phyloP scores from a whole-genome alignment of 2,888 invertebrate species.

The Agonopterix subpropinquella region DNA sequence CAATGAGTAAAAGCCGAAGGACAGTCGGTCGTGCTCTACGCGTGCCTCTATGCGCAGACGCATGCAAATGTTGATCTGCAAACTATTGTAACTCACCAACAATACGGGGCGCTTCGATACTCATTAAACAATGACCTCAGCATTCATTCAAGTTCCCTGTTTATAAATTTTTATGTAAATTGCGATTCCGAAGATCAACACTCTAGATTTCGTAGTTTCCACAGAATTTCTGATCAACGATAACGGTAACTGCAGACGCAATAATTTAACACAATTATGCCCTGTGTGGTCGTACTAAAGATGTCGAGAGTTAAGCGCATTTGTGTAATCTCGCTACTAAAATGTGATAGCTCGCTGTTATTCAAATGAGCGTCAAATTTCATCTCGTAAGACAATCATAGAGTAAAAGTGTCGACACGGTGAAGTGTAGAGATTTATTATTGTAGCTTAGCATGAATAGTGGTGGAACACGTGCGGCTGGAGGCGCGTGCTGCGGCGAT shows the following conservation, averaged over 20 bases:
- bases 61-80: conserved; percentile 51
- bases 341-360: conserved; percentile 51
- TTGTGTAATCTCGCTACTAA: conserved; percentile 38
- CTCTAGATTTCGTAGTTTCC: background rate
- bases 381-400: conserved; percentile 38
- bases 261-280: conserved; percentile 8
- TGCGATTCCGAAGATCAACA: background rate
- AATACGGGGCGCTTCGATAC: conserved; percentile 17
- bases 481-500: conserved; percentile 43
- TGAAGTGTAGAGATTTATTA: conserved; percentile 52
- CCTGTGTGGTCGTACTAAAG: conserved; percentile 47
- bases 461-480: conserved; percentile 26
- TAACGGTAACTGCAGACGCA: conserved; percentile 2
- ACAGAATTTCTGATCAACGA: conserved; percentile 2
- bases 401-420: conserved; percentile 45
- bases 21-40: conserved; percentile 25
- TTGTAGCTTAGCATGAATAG: conserved; percentile 29
- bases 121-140: conserved; percentile 8
- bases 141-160: background rate
- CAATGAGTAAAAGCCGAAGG: conserved; percentile 54
- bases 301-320: conserved; percentile 31
- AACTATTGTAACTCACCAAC: conserved; percentile 23
- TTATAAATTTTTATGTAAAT: conserved; percentile 1
- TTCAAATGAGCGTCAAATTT: conserved; percentile 58
- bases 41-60: conserved; percentile 36